Base-by-base conservation (phyloP, 2,888 invertebrate genomes). In the Melikaiella ostensackeni region DNA sequence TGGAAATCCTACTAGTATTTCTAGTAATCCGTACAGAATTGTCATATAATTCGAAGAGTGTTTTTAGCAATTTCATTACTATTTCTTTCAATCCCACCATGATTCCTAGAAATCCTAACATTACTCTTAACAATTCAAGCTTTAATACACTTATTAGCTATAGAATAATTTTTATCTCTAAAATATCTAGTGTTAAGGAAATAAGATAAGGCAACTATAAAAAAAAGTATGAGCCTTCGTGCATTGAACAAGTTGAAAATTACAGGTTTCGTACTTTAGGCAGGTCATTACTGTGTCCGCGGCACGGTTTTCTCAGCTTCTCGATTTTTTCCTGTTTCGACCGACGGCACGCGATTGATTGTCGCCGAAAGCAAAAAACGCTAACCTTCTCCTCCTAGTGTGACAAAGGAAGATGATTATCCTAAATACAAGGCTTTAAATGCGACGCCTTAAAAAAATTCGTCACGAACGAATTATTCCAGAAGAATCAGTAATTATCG, bases 221-320 rank as follows among this genome's bases (percentile, higher is more conserved):
- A 50, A 50, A 50, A 7, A 21, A 50, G 50, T 24, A 1, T 4
- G 13, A 13, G 57, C 11, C 13, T 79, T 80, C 78, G 80, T 82
- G 82, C 79, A 79, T 79, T 63, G 42, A 70, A 70, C 30, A 70
- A 50, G 50, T 27, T 30, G 50, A 27, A 50, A 70, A 70, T 70
- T 70, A 70, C 50, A 70, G 70, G 70, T 46, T 70, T 70, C 30
- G 27, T 30, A 30, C 30, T 70, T 70, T 70, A 11, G 27, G 46
- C 46, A 50, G 50, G 50, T 70, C 70, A 50, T 70, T 70, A 70
- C 50, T 50, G 50, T 70, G 46, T 70, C 70, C 70, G 30, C 70
- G 50, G 70, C 70, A 70, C 70, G 50, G 46, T 70, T 70, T 70
- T 70, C 70, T 50, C 11, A 11, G 30, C 30, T 70, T 66, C 66